Base-by-base conservation (phyloP, 1,140 invertebrate genomes). In the Drosophila repletoides region DNA sequence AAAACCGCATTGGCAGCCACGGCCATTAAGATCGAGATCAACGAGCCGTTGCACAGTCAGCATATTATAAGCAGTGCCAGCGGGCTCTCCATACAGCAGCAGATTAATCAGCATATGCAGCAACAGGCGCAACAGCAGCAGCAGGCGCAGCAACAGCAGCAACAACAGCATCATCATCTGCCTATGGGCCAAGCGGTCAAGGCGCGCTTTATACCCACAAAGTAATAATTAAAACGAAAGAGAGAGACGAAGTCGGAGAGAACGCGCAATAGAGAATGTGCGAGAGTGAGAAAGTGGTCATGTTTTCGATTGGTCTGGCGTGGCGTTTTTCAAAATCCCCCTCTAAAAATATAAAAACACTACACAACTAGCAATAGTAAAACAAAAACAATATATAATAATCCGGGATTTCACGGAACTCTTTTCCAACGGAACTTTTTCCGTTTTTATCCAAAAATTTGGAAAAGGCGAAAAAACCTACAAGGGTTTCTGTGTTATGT, bases 71-170 rank as follows among this genome's bases (percentile, higher is more conserved):
- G 76, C 61, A 89, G 74, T 72, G 88, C 81, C 46, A 89, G 88
- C 28, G 88, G 88, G 6, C 65, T 89, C 6, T 88, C 88, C 59
- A 89, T 89, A 41, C 88, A 88, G 49, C 88, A 89, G 45, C 88
- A 89, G 65, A 79, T 89, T 31, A 89, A 88, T 73, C 88, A 89
- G 58, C 88, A 89, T 28, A 83, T 89, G 64, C 88, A 89, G 45
- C 87, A 89, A 24, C 86, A 88, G 45, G 69, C 68, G 10, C 76
- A 66, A 9, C 76, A 76, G 5, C 76, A 80, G 10, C 79, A 77
- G 3, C 68, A 65, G 4, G 64, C 67, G 4, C 79, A 76, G 0
- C 84, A 81, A 14, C 67, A 70, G 29, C 79, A 81, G 49, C 61
- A 65, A 28, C 75, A 79, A 22, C 76, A 79, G 43, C 76, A 81